Evolutionary conservation across 2,113 vertebrate genomes (phyloP).

Genomic region (Boulengeromyrus knoepffleri): DNA sequence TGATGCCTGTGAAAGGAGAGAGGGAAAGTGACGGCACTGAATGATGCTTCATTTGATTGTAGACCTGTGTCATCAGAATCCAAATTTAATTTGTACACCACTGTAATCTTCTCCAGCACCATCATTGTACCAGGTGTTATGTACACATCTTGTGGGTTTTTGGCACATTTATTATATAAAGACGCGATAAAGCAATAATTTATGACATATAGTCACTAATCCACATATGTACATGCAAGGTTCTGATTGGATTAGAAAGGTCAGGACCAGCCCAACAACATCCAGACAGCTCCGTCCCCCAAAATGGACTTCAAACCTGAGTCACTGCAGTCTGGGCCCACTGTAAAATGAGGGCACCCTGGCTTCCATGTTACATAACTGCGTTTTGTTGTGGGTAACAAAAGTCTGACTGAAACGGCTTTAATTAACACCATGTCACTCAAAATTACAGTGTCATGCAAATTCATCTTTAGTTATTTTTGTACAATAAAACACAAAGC

Average conservation of each 20-base stretch:
- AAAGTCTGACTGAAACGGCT: not conserved
- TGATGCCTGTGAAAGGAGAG: not conserved
- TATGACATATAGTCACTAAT: not conserved
- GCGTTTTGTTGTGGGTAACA: not conserved
- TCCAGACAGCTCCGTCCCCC: not conserved
- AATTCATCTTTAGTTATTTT: not conserved
- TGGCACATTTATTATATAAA: not conserved
- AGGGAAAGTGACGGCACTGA: not conserved
- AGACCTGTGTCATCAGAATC: not conserved
- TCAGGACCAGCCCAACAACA: not conserved
- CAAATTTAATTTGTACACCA: not conserved
- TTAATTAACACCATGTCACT: not conserved
- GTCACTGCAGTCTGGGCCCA: not conserved
- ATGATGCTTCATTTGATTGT: not conserved
- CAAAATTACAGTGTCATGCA: not conserved
- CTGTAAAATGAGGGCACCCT: not conserved
- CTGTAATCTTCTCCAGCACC: not conserved
- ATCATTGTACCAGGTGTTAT: not conserved
- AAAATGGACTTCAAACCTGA: not conserved
- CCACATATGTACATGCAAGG: not conserved
- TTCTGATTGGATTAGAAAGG: not conserved
- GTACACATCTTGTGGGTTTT: not conserved
- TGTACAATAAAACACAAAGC: not conserved
- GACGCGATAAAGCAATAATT: not conserved
- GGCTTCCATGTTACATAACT: not conserved